These are phyloP conservation scores for Agrenia bidenticulata DNA, from an alignment of 2,888 invertebrate genomes.

Conservation along the genomic window DNA sequence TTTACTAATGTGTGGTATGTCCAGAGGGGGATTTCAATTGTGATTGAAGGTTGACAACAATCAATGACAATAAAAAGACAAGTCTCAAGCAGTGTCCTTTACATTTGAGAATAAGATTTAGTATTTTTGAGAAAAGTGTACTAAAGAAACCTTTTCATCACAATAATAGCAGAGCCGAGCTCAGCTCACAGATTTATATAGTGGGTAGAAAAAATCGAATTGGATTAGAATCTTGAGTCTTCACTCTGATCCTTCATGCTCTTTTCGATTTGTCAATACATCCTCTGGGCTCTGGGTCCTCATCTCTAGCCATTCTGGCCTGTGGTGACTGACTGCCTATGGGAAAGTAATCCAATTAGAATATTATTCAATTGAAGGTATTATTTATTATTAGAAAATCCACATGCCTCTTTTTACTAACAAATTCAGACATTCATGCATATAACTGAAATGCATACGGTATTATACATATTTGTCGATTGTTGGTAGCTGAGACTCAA, in stretches of 20 bases:
- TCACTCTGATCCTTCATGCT: constrained; percentile 3
- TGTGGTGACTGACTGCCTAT: background rate
- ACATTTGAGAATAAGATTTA: constrained; percentile 11
- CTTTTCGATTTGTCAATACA: constrained; percentile 2
- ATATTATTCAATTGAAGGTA: constrained; percentile 25
- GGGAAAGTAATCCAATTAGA: constrained; percentile 43
- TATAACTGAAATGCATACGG: background rate
- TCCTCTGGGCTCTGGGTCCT: background rate
- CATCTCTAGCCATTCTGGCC: background rate
- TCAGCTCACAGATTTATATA: no score
- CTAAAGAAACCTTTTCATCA: constrained; percentile 3
- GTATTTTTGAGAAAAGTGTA: background rate
- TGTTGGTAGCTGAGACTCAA: constrained; percentile 1
- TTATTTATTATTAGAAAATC: constrained; percentile 1
- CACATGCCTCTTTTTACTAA: constrained; percentile 1
- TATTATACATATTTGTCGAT: background rate
- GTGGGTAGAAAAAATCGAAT: constrained; percentile 2
- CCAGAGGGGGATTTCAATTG: background rate
- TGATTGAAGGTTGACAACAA: constrained; percentile 19
- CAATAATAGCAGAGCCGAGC: background rate
- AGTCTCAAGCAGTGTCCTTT: constrained; percentile 16
- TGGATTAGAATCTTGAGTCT: constrained; percentile 3
- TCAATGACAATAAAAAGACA: constrained; percentile 15
- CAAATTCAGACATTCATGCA: constrained; percentile 4
- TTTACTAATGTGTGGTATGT: background rate